These are phyloP conservation scores for Athrips mouffetella DNA, from an alignment of 2,888 invertebrate species.

Conservation along the genomic window DNA sequence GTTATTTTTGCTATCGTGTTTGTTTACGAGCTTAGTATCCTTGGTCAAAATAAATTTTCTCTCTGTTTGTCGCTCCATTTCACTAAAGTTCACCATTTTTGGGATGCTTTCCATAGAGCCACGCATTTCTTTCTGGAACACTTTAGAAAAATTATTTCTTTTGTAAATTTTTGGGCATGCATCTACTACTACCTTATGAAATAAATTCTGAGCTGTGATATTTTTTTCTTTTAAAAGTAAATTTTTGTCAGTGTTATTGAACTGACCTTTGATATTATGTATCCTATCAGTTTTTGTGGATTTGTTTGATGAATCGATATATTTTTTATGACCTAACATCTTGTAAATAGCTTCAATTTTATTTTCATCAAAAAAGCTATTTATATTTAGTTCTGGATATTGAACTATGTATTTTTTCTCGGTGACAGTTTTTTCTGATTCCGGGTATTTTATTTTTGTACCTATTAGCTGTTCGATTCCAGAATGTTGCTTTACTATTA, in stretches of 20 bases:
- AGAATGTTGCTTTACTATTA: too few species aligned
- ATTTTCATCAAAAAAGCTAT: too few species aligned
- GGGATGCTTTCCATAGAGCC: slow-evolving; percentile 1
- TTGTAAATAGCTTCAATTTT: too few species aligned
- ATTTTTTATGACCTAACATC: too few species aligned
- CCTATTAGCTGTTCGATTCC: too few species aligned
- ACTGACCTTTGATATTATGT: background rate
- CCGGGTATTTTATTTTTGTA: too few species aligned
- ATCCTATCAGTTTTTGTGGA: background rate
- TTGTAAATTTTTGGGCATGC: background rate
- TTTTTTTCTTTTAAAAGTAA: background rate
- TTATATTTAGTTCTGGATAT: too few species aligned
- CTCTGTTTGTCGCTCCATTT: background rate
- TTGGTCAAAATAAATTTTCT: background rate
- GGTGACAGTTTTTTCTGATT: too few species aligned
- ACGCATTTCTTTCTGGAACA: background rate
- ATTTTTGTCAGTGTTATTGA: too few species aligned
- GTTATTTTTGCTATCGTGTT: background rate
- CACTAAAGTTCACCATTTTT: background rate
- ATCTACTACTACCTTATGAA: background rate
- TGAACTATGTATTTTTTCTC: too few species aligned
- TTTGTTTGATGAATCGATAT: too few species aligned
- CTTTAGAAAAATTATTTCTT: background rate
- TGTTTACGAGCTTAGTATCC: background rate
- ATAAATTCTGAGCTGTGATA: background rate